phyloP scores from a whole-genome alignment of 2,888 invertebrate genomes.

The Eubasilissa splendida region DNA sequence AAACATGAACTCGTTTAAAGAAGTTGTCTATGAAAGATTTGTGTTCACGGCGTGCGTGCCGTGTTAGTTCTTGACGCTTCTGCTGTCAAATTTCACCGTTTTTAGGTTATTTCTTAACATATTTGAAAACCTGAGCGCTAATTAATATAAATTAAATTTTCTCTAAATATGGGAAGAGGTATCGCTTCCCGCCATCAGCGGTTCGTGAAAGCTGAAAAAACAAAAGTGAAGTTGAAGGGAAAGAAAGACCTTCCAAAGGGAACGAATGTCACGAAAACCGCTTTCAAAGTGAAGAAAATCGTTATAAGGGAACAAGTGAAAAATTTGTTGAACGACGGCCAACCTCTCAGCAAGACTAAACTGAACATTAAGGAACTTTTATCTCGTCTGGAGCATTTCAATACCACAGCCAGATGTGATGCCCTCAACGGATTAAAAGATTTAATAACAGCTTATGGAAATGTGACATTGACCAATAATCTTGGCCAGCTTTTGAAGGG shows the following conservation, averaged over 20 bases:
- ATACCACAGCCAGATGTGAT: constrained; percentile 77
- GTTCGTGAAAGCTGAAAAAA: constrained; percentile 86
- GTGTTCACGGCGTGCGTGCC: too few species aligned
- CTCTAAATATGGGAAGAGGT: constrained; percentile 39
- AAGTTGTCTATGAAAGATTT: too few species aligned
- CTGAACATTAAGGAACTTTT: constrained; percentile 82
- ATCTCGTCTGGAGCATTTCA: constrained; percentile 82
- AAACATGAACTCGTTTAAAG: too few species aligned
- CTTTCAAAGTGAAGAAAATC: constrained; percentile 92
- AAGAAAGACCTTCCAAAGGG: constrained; percentile 85
- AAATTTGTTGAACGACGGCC: constrained; percentile 68
- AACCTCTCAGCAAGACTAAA: constrained; percentile 78
- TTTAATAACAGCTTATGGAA: constrained; percentile 65
- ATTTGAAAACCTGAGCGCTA: too few species aligned
- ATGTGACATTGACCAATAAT: constrained; percentile 70
- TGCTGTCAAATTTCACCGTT: too few species aligned
- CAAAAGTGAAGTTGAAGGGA: constrained; percentile 88
- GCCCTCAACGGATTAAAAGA: constrained; percentile 77
- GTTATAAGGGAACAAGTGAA: constrained; percentile 84
- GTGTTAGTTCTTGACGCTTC: too few species aligned
- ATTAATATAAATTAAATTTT: neutral
- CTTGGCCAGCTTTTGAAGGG: constrained; percentile 80
- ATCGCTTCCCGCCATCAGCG: constrained; percentile 76
- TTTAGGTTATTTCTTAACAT: too few species aligned
- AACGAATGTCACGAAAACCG: constrained; percentile 89